Percentiles rank a stretch among this genome's conserved stretches.
These are phyloP conservation scores for Gadus chalcogrammus DNA, from an alignment of 2,113 vertebrate species.

Conservation along the genomic window DNA sequence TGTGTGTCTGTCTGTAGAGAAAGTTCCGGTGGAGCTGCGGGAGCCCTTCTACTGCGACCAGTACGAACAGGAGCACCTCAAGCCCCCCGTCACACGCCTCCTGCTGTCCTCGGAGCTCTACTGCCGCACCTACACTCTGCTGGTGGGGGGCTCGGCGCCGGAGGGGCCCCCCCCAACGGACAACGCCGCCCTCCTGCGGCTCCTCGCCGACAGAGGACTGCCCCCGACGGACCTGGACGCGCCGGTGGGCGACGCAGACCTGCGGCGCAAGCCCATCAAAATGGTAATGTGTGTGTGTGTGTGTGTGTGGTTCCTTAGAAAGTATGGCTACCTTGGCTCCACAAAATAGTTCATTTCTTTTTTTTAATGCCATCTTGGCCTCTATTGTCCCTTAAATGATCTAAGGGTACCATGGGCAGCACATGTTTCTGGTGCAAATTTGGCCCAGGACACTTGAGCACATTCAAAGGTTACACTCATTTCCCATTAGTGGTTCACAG, in stretches of 20 bases:
- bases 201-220: slow-evolving; percentile 72
- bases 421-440: too few species aligned
- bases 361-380: too few species aligned
- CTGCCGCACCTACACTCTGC: slow-evolving; percentile 80
- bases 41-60: slow-evolving; percentile 92
- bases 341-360: too few species aligned
- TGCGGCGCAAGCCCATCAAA: slow-evolving; percentile 83
- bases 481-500: too few species aligned
- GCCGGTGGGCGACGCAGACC: slow-evolving; percentile 77
- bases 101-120: slow-evolving; percentile 86
- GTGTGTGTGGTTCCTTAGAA: not conserved
- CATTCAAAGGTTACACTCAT: too few species aligned
- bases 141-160: slow-evolving; percentile 54
- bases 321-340: too few species aligned
- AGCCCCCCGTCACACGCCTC: slow-evolving; percentile 84
- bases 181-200: slow-evolving; percentile 72
- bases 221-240: slow-evolving; percentile 71
- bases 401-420: too few species aligned
- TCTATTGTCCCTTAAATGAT: too few species aligned
- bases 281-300: slow-evolving; percentile 69
- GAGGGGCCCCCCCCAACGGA: slow-evolving; percentile 58
- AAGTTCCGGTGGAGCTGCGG: slow-evolving; percentile 83
- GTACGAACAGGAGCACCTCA: slow-evolving; percentile 92
- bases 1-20: slow-evolving; percentile 67
- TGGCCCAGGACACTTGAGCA: too few species aligned